These are phyloP conservation scores for Cinara cedri DNA, from an alignment of 2,888 invertebrate species.

Conservation along the genomic window DNA sequence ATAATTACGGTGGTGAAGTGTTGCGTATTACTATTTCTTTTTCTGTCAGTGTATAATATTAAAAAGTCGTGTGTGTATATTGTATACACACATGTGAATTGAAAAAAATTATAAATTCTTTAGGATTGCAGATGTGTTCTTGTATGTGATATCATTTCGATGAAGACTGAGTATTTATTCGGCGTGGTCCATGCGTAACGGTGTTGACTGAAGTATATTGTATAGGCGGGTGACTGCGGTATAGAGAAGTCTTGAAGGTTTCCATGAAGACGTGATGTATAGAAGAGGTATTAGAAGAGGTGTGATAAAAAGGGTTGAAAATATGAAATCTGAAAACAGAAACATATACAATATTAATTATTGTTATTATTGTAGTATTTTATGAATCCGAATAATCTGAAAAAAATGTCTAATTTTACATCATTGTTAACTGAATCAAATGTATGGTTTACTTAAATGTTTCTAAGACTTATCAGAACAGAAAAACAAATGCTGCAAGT, in stretches of 20 bases:
- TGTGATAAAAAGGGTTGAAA: no score
- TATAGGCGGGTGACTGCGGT: background rate
- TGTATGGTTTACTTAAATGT: no score
- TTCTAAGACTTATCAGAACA: no score
- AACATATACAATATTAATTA: no score
- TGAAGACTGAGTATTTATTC: background rate
- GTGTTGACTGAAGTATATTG: background rate
- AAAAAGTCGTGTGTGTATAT: background rate
- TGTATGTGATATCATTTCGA: background rate
- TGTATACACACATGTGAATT: no score
- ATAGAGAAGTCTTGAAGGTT: background rate
- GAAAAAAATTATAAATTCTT: background rate
- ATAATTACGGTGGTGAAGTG: background rate
- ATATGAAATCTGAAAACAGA: slow-evolving; percentile 22
- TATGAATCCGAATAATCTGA: no score
- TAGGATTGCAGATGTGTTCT: no score
- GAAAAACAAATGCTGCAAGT: no score
- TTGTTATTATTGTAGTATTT: no score
- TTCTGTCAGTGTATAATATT: no score
- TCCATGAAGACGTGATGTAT: background rate
- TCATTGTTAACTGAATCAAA: no score
- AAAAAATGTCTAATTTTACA: no score
- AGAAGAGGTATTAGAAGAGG: background rate
- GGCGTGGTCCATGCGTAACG: slow-evolving; percentile 1
- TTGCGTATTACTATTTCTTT: background rate